Evolutionary conservation across 1,140 invertebrate species (phyloP).

Genomic region (Halictus rubicundus): DNA sequence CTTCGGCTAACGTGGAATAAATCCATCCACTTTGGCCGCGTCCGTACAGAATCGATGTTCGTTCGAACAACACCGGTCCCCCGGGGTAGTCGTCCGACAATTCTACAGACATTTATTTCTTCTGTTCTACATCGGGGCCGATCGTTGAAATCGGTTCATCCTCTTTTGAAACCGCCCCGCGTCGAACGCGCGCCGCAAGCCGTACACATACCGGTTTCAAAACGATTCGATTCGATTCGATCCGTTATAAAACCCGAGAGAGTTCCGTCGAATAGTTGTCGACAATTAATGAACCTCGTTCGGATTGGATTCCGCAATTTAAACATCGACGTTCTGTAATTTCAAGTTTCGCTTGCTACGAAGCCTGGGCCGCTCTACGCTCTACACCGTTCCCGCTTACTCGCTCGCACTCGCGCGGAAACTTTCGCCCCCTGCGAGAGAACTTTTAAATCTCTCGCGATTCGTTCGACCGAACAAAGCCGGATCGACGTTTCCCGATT

Average conservation of each 20-base stretch:
- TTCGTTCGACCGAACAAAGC: not conserved
- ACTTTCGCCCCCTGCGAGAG: not conserved
- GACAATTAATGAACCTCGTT: constrained; percentile 16
- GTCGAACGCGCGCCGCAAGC: too few species aligned
- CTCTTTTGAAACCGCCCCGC: too few species aligned
- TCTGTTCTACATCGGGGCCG: not conserved
- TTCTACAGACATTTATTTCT: not conserved
- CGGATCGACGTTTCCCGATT: constrained; percentile 2
- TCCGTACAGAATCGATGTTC: not conserved
- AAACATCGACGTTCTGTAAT: constrained; percentile 15
- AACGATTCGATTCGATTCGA: too few species aligned
- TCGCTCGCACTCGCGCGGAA: too few species aligned
- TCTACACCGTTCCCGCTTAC: too few species aligned
- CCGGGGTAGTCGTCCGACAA: not conserved
- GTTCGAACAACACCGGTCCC: not conserved
- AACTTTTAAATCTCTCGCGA: constrained; percentile 10
- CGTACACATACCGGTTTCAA: too few species aligned
- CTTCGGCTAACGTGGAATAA: too few species aligned
- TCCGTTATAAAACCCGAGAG: not conserved
- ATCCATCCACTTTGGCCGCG: not conserved
- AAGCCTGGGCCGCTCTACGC: not conserved
- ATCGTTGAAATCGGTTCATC: too few species aligned
- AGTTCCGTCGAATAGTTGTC: not conserved
- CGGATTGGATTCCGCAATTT: constrained; percentile 10
- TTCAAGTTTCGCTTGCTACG: not conserved